phyloP scores from a whole-genome alignment of 2,888 invertebrate genomes.

The Philonicus albiceps region DNA sequence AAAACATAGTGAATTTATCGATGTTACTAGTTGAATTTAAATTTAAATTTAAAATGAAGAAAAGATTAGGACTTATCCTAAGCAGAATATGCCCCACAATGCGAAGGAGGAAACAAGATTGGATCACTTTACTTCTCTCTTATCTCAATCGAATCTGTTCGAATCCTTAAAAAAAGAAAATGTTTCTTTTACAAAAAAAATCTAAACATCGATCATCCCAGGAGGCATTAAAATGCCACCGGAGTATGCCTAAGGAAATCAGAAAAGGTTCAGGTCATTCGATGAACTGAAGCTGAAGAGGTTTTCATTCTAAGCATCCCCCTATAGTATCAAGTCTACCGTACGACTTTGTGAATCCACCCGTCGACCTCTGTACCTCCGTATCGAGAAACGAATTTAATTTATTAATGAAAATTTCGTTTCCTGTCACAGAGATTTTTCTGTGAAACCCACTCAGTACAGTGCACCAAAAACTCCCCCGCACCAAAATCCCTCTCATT shows the following conservation, averaged over 20 bases:
- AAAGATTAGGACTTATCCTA: background rate
- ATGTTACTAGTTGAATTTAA: background rate
- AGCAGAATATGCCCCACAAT: background rate
- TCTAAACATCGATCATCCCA: background rate
- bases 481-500: background rate
- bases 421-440: background rate
- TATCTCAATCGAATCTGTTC: background rate
- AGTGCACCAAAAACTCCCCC: background rate
- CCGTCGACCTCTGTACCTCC: background rate
- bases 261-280: background rate
- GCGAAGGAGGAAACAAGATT: background rate
- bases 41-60: background rate
- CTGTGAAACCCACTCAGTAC: background rate
- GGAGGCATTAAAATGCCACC: background rate
- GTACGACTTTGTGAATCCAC: background rate
- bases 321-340: background rate
- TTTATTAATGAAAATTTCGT: constrained; percentile 12
- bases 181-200: background rate
- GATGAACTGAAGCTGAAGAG: background rate
- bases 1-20: background rate
- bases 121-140: background rate
- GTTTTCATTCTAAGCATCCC: background rate
- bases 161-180: background rate
- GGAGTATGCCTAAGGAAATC: background rate
- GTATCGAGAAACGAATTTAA: background rate